These are phyloP conservation scores for Lepisosteus oculatus DNA, from an alignment of 2,113 vertebrate species.

Conservation along the genomic window DNA sequence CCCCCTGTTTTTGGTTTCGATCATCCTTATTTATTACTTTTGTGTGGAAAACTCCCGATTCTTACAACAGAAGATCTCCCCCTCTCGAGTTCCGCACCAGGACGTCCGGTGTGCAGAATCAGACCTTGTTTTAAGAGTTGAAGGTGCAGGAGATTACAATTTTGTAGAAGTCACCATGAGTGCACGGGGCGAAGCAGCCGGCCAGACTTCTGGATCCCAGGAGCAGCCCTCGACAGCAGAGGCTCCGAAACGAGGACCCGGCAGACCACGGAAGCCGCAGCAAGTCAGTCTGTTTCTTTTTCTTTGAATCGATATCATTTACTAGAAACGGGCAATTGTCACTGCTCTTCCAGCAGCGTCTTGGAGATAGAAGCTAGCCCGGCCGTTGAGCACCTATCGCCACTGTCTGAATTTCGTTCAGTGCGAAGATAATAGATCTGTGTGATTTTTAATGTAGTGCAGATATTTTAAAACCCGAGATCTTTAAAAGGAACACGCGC, in stretches of 20 bases:
- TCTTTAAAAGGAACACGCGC: background rate
- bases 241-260: conserved; percentile 87
- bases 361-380: conserved; percentile 2
- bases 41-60: background rate
- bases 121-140: conserved; percentile 26
- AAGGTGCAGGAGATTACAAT: conserved; percentile 31
- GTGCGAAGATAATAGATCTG: too few species aligned
- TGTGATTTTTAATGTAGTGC: background rate
- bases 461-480: background rate
- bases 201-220: conserved; percentile 80
- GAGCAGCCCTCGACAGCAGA: conserved; percentile 80
- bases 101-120: conserved; percentile 49
- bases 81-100: conserved; percentile 69
- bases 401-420: too few species aligned
- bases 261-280: conserved; percentile 88
- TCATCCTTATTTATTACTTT: background rate
- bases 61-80: conserved; percentile 45
- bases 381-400: background rate
- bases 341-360: conserved; percentile 1
- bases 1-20: conserved; percentile 45
- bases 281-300: conserved; percentile 76
- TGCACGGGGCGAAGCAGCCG: conserved; percentile 83
- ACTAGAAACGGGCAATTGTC: conserved; percentile 16
- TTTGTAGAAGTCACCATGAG: conserved; percentile 76
- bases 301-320: conserved; percentile 10